Conservation (phyloP, 2,888 invertebrate species). For the Margaritifera margaritifera region DNA sequence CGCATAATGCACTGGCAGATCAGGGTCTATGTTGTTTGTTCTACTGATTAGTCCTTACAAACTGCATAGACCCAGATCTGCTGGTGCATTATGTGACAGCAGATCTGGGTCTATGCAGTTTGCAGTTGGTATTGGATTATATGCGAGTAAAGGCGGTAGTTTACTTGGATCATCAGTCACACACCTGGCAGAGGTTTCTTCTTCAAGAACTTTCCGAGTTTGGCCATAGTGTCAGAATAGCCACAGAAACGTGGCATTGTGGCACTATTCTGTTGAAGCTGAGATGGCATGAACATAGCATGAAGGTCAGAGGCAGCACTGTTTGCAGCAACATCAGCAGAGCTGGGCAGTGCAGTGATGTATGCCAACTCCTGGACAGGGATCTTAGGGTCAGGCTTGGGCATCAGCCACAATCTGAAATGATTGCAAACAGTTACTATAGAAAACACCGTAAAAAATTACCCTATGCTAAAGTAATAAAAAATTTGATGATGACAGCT, state of each 20-base stretch:
- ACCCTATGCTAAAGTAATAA: too few relatives aligned
- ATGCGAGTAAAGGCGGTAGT: too few relatives aligned
- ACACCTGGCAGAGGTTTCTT: slow-evolving; percentile 52
- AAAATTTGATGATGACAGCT: too few relatives aligned
- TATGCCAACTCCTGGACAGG: slow-evolving; percentile 47
- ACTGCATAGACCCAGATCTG: too few relatives aligned
- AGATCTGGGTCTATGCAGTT: too few relatives aligned
- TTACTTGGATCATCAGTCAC: not conserved
- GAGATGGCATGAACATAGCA: slow-evolving; percentile 22
- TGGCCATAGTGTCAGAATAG: slow-evolving; percentile 37
- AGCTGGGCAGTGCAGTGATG: slow-evolving; percentile 45
- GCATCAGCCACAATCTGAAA: slow-evolving; percentile 49
- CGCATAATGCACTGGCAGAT: too few relatives aligned
- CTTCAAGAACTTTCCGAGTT: slow-evolving; percentile 45
- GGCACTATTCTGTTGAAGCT: slow-evolving; percentile 6
- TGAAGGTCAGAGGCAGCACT: slow-evolving; percentile 11
- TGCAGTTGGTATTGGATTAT: too few relatives aligned
- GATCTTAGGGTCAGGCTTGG: slow-evolving; percentile 22
- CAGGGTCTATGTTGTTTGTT: too few relatives aligned
- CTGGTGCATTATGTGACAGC: too few relatives aligned
- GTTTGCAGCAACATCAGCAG: slow-evolving; percentile 12
- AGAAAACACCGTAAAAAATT: too few relatives aligned
- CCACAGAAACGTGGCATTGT: slow-evolving; percentile 31
- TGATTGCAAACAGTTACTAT: not conserved
- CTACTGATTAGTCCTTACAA: too few relatives aligned